Evolutionary conservation across 2,797 vertebrate genomes (phyloP), one percentile per base, ranked within the genome.

Genomic region (Uromys caudimaculatus): DNA sequence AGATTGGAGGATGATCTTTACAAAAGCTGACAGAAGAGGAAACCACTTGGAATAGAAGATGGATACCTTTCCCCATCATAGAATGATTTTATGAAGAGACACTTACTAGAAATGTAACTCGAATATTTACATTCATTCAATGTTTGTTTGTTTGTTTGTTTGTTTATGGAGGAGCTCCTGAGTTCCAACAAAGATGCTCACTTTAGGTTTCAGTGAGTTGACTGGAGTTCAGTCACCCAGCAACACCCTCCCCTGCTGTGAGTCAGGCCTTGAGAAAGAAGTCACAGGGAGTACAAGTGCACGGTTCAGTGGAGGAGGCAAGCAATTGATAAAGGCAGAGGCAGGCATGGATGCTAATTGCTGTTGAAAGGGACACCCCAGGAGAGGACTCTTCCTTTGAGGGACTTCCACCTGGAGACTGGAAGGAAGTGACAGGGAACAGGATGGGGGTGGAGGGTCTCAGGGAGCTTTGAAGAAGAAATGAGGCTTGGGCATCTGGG

Each of bases 141-240:
- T 32, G 21, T 87, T 14, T 35, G 67, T 96, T 79, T 90, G 47
- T 92, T 95, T 94, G 69, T 96, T 89, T 90, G 52, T 92, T 96
- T 94, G 88, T 93, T 97, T 96, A 91, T 64, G 90, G 92, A 95
- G 96, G 91, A 92, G 89, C 69, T 95, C 92, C 69, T 84, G 92
- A 60, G 62, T 85, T 94, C 95, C 10, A 60, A 71, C 41, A 44
- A 47, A 76, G 56, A 75, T 11, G n/a, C 32, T 67, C 13, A 76
- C 41, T 41, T 77, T 95, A 77, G 58, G 82, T 96, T 90, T 94
- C 64, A 38, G 21, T n/a, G 85, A 87, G 47, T 93, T 96, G 92
- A 81, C 62, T 16, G 0, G 23, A 84, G 92, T 76, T 94, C 92
- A 87, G 50, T 90, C 88, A 89, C 69, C 82, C 50, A 56, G 82